A percentile compares a stretch with the other conserved stretches of the same genome.
Conservation (phyloP, 2,888 invertebrate species). For the Gisinianus flammeolus region DNA sequence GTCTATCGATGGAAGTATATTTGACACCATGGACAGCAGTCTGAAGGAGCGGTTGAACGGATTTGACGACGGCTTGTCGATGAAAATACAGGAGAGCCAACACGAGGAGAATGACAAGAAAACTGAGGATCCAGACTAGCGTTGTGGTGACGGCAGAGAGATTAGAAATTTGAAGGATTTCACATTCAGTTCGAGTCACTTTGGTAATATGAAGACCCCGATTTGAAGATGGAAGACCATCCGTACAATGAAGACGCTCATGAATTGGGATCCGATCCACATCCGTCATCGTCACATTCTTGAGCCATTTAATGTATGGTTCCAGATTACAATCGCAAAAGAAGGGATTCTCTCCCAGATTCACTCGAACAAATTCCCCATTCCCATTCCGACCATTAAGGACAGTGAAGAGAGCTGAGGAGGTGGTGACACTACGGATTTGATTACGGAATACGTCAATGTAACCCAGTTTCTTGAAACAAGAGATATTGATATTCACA, state of each 20-base stretch:
- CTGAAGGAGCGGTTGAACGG: constrained; percentile 70
- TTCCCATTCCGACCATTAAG: constrained; percentile 41
- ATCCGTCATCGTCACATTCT: constrained; percentile 57
- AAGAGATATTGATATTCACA: constrained; percentile 71
- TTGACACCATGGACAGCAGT: constrained; percentile 74
- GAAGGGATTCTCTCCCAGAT: constrained; percentile 73
- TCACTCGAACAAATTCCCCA: constrained; percentile 63
- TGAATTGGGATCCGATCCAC: constrained; percentile 63
- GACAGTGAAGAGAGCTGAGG: constrained; percentile 56
- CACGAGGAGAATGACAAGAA: constrained; percentile 67
- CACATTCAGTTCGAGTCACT: constrained; percentile 58
- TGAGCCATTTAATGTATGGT: constrained; percentile 70
- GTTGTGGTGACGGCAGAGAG: constrained; percentile 62
- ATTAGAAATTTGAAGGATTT: constrained; percentile 58
- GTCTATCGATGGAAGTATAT: constrained; percentile 73
- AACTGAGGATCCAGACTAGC: constrained; percentile 66
- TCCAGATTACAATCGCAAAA: constrained; percentile 69
- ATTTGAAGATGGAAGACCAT: constrained; percentile 60
- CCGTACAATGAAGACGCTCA: constrained; percentile 66
- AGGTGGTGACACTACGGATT: constrained; percentile 67
- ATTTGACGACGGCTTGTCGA: constrained; percentile 67
- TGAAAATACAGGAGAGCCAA: constrained; percentile 70
- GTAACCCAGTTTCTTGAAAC: constrained; percentile 71
- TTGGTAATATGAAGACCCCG: constrained; percentile 55
- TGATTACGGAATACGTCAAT: constrained; percentile 74